Evolutionary conservation across 2,797 vertebrate species (phyloP).

Genomic region (Tarsius wallacei): DNA sequence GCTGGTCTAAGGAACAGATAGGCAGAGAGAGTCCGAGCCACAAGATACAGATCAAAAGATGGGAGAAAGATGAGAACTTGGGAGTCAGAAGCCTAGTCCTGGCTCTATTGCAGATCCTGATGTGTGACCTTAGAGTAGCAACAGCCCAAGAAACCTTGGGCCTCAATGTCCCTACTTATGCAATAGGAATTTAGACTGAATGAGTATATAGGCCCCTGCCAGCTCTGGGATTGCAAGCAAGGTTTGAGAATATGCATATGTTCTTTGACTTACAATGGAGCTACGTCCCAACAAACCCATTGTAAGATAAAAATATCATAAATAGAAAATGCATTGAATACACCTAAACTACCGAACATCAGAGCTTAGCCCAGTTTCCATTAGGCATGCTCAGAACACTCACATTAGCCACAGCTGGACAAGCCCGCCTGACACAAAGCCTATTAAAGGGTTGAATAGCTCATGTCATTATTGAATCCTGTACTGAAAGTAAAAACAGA

Average conservation of each 20-base stretch:
- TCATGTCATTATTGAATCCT: background rate
- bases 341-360: background rate
- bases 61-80: background rate
- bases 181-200: background rate
- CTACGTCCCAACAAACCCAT: background rate
- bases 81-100: background rate
- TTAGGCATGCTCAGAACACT: background rate
- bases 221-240: background rate
- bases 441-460: background rate
- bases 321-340: background rate
- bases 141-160: background rate
- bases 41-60: background rate
- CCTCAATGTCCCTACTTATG: background rate
- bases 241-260: background rate
- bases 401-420: background rate
- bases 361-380: background rate
- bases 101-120: background rate
- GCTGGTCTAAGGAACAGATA: background rate
- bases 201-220: background rate
- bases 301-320: background rate
- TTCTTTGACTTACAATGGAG: background rate
- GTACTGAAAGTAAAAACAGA: background rate
- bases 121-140: background rate
- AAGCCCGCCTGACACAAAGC: background rate
- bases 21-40: background rate